Percentiles rank a stretch among this genome's conserved stretches.
Evolutionary conservation across 2,888 invertebrate species (phyloP).

Genomic region (Clistopyga incitator): DNA sequence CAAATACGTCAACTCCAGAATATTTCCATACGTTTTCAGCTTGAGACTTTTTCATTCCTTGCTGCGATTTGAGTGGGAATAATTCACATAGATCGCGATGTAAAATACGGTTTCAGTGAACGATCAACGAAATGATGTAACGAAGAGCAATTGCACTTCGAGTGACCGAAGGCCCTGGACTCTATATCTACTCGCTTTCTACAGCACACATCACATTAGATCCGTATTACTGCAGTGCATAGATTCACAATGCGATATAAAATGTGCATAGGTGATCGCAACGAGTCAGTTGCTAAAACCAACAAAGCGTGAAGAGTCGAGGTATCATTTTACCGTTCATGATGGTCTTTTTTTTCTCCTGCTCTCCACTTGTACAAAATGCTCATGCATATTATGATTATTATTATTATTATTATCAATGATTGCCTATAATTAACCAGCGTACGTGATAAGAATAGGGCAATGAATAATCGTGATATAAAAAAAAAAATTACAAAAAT

Average conservation of each 20-base stretch:
- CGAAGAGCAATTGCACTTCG: constrained; percentile 8
- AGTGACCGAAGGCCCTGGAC: constrained; percentile 10
- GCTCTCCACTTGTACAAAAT: constrained; percentile 28
- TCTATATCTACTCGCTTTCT: not conserved
- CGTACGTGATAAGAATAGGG: constrained; percentile 22
- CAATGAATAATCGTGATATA: constrained; percentile 12
- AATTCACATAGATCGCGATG: not conserved
- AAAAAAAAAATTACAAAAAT: too few species aligned
- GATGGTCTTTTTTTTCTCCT: constrained; percentile 40
- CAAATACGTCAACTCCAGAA: not conserved
- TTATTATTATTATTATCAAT: constrained; percentile 30
- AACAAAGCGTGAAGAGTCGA: constrained; percentile 54
- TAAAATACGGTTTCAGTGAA: not conserved
- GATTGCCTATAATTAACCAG: not conserved
- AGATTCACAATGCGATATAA: constrained; percentile 17
- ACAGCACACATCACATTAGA: not conserved
- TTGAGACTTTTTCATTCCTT: not conserved
- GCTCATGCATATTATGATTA: constrained; percentile 10
- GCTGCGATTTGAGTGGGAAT: not conserved
- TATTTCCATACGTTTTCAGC: not conserved
- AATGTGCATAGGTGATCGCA: constrained; percentile 1
- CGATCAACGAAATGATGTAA: constrained; percentile 8
- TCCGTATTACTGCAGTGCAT: not conserved
- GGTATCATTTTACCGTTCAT: constrained; percentile 34
- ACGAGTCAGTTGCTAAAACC: constrained; percentile 16